phyloP scores from a whole-genome alignment of 2,888 invertebrate genomes.

The Heliconius erato region DNA sequence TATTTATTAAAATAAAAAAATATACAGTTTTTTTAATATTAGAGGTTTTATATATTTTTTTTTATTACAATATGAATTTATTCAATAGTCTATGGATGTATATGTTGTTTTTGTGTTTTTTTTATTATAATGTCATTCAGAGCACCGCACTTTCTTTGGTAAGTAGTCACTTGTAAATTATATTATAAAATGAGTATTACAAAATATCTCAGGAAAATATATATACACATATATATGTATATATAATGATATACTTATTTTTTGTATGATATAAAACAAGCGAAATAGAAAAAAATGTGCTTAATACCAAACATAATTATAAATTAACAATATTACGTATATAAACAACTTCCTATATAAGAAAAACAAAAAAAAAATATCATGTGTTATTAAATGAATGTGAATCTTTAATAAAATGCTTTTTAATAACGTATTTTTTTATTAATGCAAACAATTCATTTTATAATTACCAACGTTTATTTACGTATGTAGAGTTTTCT shows the following conservation, averaged over 20 bases:
- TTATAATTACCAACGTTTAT: too few relatives aligned
- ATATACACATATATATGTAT: too few relatives aligned
- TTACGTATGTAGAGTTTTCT: too few relatives aligned
- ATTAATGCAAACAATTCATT: too few relatives aligned
- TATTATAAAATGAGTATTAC: neutral
- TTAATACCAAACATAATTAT: too few relatives aligned
- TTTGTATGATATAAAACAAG: too few relatives aligned
- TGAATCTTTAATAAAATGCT: neutral
- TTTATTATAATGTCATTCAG: neutral
- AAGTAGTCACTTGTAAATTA: neutral
- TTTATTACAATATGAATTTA: slow-evolving; percentile 31
- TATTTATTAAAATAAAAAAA: slow-evolving; percentile 14
- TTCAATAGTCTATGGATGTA: slow-evolving; percentile 18
- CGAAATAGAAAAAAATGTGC: too few relatives aligned
- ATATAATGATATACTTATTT: too few relatives aligned
- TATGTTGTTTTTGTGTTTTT: neutral
- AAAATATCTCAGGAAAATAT: too few relatives aligned
- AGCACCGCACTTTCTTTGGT: slow-evolving; percentile 21
- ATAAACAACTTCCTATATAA: too few relatives aligned
- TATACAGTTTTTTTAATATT: neutral
- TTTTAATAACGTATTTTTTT: neutral
- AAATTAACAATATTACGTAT: too few relatives aligned
- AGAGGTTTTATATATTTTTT: neutral
- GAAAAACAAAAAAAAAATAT: neutral
- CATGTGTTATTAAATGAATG: neutral